phyloP scores from a whole-genome alignment of 2,888 invertebrate species.

The Julus scandinavius region DNA sequence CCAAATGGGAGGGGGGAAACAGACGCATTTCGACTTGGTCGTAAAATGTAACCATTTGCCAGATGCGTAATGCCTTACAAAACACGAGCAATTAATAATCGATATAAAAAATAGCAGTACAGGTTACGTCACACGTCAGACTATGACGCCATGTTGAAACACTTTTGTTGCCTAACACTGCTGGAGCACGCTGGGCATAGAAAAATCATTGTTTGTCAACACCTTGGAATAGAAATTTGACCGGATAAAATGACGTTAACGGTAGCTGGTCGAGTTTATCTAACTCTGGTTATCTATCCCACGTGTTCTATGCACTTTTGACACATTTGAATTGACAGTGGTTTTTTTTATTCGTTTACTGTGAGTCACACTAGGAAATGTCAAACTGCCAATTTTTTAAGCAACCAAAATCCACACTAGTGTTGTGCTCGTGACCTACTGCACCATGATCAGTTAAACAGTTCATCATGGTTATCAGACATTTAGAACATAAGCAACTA shows the following conservation, averaged over 20 bases:
- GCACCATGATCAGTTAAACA: background rate
- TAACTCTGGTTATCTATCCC: too few relatives aligned
- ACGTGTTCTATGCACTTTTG: too few relatives aligned
- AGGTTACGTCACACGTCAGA: background rate
- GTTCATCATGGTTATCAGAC: background rate
- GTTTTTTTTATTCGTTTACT: background rate
- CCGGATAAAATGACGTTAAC: too few relatives aligned
- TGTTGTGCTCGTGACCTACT: background rate
- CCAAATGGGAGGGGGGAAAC: background rate
- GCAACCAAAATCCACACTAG: background rate
- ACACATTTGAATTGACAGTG: too few relatives aligned
- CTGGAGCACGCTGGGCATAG: too few relatives aligned
- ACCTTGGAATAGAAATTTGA: background rate
- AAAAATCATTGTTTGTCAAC: too few relatives aligned
- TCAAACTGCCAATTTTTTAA: background rate
- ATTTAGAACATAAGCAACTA: background rate
- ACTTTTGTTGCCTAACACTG: too few relatives aligned
- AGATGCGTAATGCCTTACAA: background rate
- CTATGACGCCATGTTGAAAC: background rate
- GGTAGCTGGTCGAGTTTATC: too few relatives aligned
- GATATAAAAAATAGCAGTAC: background rate
- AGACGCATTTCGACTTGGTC: background rate
- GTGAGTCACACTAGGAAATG: background rate
- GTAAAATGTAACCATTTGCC: background rate
- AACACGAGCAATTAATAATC: background rate